Evolutionary conservation across 23 tunicate genomes (phyloP), one percentile per base, ranked within the genome.

Genomic region (Halocynthia aurantium): DNA sequence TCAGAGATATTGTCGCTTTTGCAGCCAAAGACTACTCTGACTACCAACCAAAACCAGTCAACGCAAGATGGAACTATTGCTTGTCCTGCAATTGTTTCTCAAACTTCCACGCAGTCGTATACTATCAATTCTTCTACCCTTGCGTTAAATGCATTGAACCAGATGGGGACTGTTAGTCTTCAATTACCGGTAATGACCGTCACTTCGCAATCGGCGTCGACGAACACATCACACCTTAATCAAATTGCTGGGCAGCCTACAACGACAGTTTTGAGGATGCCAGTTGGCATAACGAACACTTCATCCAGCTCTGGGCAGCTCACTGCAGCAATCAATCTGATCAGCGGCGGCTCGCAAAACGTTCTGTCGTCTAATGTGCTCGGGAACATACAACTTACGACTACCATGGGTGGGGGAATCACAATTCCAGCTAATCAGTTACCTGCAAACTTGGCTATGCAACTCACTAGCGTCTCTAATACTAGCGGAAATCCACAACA

Each of bases 361-460:
- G 49, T 20, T 20, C 0, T 9, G 53, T 50, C 18, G 53, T 40
- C 50, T 49, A n/a, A 44, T 13, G 9, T 53, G 11, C 76, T 51
- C 1, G 76, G 50, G 10, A 8, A 40, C 10, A 20, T 40, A 57
- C 70, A 66, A 44, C 53, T 58, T 12, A 52, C 9, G 64, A 60
- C 62, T 20, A 73, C 61, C 40, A 75, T 82, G 69, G 77, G 75
- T 6, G 81, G 80, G 7, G 53, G 78, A 6, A 82, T 88, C 8
- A 82, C 82, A 10, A 76, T 88, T 19, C 73, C 81, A 6, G 74
- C 93, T 53, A 67, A 53, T 51, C 93, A 87, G 79, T 51, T 87
- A 5, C 85, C 88, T 7, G 77, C 96, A 17, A 80, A 70, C 31
- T 18, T 89, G 58, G 88, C 96, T 18, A 80, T 84, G 85, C 96